Evolutionary conservation across 2,888 invertebrate genomes (phyloP).

Genomic region (Teleogryllus oceanicus): DNA sequence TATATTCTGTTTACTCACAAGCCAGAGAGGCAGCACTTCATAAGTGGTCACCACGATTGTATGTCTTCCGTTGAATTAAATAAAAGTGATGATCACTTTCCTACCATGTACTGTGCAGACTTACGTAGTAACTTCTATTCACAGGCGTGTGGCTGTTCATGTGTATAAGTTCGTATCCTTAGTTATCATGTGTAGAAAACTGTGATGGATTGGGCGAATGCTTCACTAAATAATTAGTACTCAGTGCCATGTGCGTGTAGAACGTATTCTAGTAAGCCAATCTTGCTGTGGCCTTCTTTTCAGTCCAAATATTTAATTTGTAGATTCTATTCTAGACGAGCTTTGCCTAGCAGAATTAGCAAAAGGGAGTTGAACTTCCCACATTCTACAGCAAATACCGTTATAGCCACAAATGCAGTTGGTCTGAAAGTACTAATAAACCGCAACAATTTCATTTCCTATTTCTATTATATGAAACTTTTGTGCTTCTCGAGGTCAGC

Average conservation of each 20-base stretch:
- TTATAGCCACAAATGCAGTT: too few relatives aligned
- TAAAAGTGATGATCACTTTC: too few relatives aligned
- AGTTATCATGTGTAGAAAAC: too few relatives aligned
- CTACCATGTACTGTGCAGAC: too few relatives aligned
- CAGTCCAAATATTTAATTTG: background rate
- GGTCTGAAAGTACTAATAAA: too few relatives aligned
- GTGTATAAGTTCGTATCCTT: too few relatives aligned
- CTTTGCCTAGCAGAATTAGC: background rate
- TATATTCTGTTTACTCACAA: background rate
- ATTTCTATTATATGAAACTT: too few relatives aligned
- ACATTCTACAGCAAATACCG: too few relatives aligned
- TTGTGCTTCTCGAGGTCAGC: too few relatives aligned
- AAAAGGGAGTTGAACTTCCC: background rate
- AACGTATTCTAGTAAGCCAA: background rate
- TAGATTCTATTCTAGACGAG: background rate
- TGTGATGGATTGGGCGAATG: background rate
- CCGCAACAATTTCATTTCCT: too few relatives aligned
- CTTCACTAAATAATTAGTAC: background rate
- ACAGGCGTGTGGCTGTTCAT: too few relatives aligned
- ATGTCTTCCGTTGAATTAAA: background rate
- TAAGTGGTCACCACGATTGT: background rate
- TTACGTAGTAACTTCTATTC: too few relatives aligned
- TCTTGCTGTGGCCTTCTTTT: slow-evolving; percentile 1
- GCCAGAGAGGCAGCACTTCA: background rate
- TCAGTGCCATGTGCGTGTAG: background rate